A percentile compares a stretch with the other conserved stretches of the same genome.
Evolutionary conservation across 2,113 vertebrate genomes (phyloP).

Genomic region (Tylochromis polylepis): DNA sequence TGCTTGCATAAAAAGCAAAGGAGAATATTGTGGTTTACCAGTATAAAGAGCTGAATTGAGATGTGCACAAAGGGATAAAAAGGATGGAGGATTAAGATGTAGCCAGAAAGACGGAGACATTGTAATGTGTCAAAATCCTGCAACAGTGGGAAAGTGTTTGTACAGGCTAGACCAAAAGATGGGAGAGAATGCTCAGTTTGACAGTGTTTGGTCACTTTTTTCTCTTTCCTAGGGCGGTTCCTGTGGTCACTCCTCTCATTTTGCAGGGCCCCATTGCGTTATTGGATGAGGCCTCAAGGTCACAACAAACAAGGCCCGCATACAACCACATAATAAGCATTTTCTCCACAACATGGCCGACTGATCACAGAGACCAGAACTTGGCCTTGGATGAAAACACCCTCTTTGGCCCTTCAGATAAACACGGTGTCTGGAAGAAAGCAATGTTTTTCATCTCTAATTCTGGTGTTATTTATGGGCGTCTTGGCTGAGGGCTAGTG

Average conservation of each 20-base stretch:
- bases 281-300: slow-evolving; percentile 64
- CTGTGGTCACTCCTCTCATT: slow-evolving; percentile 54
- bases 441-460: slow-evolving; percentile 18
- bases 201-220: slow-evolving; percentile 12
- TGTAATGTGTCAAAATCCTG: not conserved
- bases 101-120: not conserved
- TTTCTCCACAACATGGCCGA: slow-evolving; percentile 52
- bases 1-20: not conserved
- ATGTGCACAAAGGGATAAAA: not conserved
- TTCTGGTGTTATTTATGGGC: slow-evolving; percentile 22
- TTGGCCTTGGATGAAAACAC: slow-evolving; percentile 49
- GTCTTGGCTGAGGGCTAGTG: not conserved
- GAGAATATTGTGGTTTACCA: not conserved
- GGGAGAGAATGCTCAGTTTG: slow-evolving; percentile 1
- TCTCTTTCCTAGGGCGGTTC: slow-evolving; percentile 26
- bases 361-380: slow-evolving; percentile 54
- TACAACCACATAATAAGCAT: slow-evolving; percentile 62
- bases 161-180: not conserved
- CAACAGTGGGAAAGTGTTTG: slow-evolving; percentile 5
- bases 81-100: not conserved
- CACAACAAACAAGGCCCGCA: slow-evolving; percentile 59
- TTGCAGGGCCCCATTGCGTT: slow-evolving; percentile 8
- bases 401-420: slow-evolving; percentile 37
- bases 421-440: slow-evolving; percentile 35
- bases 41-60: not conserved